Base-by-base conservation (phyloP, 2,888 invertebrate species). In the Rhyacophila evoluta region DNA sequence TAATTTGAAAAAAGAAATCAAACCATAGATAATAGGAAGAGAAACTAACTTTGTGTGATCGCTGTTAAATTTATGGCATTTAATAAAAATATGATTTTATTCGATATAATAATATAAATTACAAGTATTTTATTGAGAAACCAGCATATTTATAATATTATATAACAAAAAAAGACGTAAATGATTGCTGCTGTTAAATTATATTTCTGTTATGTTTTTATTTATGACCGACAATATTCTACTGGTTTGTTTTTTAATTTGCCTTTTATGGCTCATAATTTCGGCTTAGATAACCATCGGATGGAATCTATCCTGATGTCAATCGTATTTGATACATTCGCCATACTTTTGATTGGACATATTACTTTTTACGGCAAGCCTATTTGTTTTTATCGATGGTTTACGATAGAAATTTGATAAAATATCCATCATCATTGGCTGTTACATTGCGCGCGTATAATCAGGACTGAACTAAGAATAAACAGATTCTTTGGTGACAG, bases 351-450 rank as follows among this genome's bases (percentile, higher is more conserved):
- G 55, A 39, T 72, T 72, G 72, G 72, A 25, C 72, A 75, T 33
- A 75, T 75, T 38, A 38, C 15, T 74, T 67, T 80, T 77, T 77
- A 72, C 29, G 19, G 68, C 39, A 29, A 11, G 73, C 72, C 77
- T 78, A 71, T 74, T 55, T 73, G 67, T 67, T 81, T 81, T 81
- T 81, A 81, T 81, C 37, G 81, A 28, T 70, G 79, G 79, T 77
- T 81, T 79, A 81, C 79, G 81, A 81, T 73, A 77, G 77, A 79
- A 81, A 81, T 81, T 81, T 81, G 79, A 81, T 81, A 77, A 81
- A 81, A 81, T 79, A 81, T 33, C 81, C 81, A 79, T 81, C 79
- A 74, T 75, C 77, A 71, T 55, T 72, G 68, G 55, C 69, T 75
- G 39, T 72, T 69, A 74, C 67, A 29, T 12, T 19, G 36, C 29